Evolutionary conservation across 1,140 invertebrate species (phyloP).

Genomic region (Luehdorfia chinensis): DNA sequence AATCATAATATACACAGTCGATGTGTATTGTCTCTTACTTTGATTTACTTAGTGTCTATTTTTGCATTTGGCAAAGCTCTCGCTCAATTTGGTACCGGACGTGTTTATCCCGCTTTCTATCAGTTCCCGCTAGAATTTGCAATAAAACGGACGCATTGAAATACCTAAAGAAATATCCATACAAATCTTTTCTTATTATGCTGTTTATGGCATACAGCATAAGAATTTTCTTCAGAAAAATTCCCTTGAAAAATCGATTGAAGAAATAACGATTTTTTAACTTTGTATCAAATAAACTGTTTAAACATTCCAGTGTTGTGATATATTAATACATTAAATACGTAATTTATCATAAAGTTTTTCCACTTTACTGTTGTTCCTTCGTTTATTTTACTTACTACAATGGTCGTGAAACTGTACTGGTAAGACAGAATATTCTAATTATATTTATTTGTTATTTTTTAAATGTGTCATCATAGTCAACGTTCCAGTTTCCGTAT

Average conservation of each 20-base stretch:
- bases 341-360: slow-evolving; percentile 13
- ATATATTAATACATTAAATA: slow-evolving; percentile 34
- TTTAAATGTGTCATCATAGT: no score
- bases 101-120: slow-evolving; percentile 22
- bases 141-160: slow-evolving; percentile 26
- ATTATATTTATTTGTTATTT: no score
- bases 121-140: slow-evolving; percentile 28
- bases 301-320: slow-evolving; percentile 46
- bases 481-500: no score
- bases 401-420: slow-evolving; percentile 52
- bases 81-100: slow-evolving; percentile 6
- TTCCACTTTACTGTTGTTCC: slow-evolving; percentile 24
- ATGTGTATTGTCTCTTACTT: slow-evolving; percentile 29
- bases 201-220: slow-evolving; percentile 51
- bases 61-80: slow-evolving; percentile 45
- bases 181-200: slow-evolving; percentile 39
- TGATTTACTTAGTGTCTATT: slow-evolving; percentile 35
- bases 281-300: not conserved
- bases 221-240: slow-evolving; percentile 37
- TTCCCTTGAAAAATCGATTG: slow-evolving; percentile 39
- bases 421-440: slow-evolving; percentile 32
- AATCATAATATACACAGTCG: slow-evolving; percentile 1
- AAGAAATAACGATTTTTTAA: slow-evolving; percentile 20
- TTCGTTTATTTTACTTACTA: slow-evolving; percentile 19
- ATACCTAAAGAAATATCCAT: slow-evolving; percentile 15